Percentiles rank a stretch among this genome's conserved stretches.
These are phyloP conservation scores for Dromiciops gliroides DNA, from an alignment of 2,113 vertebrate species.

Conservation along the genomic window DNA sequence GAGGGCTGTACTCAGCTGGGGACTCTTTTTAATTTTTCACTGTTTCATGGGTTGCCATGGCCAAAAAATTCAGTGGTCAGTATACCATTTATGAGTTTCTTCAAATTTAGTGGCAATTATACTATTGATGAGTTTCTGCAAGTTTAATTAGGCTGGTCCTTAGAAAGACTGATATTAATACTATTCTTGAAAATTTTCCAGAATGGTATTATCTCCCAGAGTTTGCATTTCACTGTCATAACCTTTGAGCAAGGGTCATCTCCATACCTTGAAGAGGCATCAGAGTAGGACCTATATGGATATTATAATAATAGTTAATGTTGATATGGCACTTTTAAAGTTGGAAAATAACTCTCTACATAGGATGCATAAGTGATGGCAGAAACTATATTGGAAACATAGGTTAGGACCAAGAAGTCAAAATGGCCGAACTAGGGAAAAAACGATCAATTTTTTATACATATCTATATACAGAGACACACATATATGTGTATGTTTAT, in stretches of 20 bases:
- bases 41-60: background rate
- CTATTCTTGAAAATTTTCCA: background rate
- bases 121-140: background rate
- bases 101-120: background rate
- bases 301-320: no score
- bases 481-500: no score
- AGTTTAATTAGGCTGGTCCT: background rate
- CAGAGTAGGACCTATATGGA: no score
- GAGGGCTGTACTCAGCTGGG: background rate
- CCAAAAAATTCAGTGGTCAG: background rate
- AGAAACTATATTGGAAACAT: no score
- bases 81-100: background rate
- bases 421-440: no score
- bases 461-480: no score
- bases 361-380: no score
- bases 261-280: no score
- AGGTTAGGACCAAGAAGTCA: no score
- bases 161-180: background rate
- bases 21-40: background rate
- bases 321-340: no score
- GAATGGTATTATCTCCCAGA: background rate
- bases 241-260: background rate
- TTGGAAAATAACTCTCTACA: no score
- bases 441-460: no score
- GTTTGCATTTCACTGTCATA: background rate